Conservation (phyloP, 2,797 vertebrate genomes). For the Lepidocolaptes lacrymiger region DNA sequence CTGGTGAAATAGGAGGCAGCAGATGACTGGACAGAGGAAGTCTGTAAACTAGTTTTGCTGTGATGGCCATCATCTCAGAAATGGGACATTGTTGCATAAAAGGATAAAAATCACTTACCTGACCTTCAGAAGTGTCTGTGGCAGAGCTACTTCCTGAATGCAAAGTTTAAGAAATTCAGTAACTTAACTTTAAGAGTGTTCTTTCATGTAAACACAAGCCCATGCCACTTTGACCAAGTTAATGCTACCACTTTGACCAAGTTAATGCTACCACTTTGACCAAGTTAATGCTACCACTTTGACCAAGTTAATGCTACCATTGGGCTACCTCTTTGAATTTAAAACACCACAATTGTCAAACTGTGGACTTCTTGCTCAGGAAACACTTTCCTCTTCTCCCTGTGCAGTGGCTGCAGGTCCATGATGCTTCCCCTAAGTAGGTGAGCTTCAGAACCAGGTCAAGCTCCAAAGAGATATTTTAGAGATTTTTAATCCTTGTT, state of each 20-base stretch:
- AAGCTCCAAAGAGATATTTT: background rate
- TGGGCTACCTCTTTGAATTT: background rate
- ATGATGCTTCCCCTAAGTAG: background rate
- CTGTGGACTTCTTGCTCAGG: background rate
- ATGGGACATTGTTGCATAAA: background rate
- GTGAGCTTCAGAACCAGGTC: background rate
- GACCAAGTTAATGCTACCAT: background rate
- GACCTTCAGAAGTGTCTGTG: background rate
- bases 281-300: background rate
- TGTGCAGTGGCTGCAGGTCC: background rate
- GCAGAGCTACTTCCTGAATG: background rate
- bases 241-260: background rate
- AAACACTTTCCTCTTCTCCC: fast-evolving
- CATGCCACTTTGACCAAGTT: fast-evolving
- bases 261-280: background rate
- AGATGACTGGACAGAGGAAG: background rate
- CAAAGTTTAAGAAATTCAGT: background rate
- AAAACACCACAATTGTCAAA: background rate
- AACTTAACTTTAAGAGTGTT: background rate
- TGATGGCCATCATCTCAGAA: background rate
- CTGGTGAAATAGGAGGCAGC: background rate
- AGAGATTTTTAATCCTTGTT: background rate
- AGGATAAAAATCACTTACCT: background rate
- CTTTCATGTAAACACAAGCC: background rate
- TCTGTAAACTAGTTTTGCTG: background rate